phyloP scores from a whole-genome alignment of 2,797 vertebrate genomes.

The Sebastiscus albofasciatus region DNA sequence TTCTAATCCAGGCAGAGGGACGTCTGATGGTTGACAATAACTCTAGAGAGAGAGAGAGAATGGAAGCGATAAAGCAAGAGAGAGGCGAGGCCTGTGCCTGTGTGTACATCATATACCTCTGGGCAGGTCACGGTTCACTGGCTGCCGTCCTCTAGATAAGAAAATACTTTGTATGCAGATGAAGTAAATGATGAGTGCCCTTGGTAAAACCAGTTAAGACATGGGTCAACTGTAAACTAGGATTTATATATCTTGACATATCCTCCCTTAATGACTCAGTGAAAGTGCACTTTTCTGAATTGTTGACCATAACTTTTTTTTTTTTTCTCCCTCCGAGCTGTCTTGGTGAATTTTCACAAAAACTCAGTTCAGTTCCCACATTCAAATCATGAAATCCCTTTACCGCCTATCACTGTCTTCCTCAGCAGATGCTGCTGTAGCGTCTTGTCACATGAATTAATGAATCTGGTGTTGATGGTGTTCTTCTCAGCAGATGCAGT shows the following conservation, averaged over 20 bases:
- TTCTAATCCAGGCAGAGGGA: conserved; percentile 63
- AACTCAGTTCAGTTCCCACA: conserved; percentile 14
- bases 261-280: neutral
- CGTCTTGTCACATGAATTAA: conserved; percentile 75
- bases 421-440: conserved; percentile 65
- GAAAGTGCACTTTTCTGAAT: conserved; percentile 14
- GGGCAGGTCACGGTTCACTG: conserved; percentile 58
- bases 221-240: conserved; percentile 38
- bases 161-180: conserved; percentile 72
- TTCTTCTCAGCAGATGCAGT: conserved; percentile 68
- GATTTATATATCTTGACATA: conserved; percentile 12
- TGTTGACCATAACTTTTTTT: neutral
- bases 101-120: conserved; percentile 51
- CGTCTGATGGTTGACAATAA: conserved; percentile 71
- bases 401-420: conserved; percentile 62
- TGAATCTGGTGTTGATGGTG: conserved; percentile 64
- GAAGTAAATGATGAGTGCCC: conserved; percentile 52
- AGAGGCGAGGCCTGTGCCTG: conserved; percentile 34
- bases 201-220: conserved; percentile 38
- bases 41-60: conserved; percentile 51
- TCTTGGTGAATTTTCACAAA: neutral
- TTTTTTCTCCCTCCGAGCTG: neutral
- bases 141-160: conserved; percentile 71
- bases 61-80: conserved; percentile 43
- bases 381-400: conserved; percentile 43